A percentile compares a stretch with the other conserved stretches of the same genome.
Conservation (phyloP, 2,888 invertebrate genomes). For the Panzeria rudis region DNA sequence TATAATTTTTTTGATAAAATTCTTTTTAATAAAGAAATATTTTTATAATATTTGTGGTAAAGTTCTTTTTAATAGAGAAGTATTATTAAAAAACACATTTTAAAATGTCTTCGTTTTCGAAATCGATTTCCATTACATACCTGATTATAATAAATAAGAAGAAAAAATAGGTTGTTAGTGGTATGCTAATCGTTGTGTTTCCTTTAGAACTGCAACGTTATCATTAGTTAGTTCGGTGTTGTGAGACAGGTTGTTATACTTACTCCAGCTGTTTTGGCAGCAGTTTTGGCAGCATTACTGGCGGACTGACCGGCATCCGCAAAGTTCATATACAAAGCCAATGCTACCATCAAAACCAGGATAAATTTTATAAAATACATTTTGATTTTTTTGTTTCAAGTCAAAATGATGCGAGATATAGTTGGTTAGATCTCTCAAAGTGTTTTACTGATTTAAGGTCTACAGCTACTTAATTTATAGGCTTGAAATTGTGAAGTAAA, state of each 20-base stretch:
- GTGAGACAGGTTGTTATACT: not conserved
- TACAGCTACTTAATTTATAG: slow-evolving; percentile 1
- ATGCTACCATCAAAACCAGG: not conserved
- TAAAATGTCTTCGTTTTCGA: too few relatives aligned
- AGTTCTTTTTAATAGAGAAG: too few relatives aligned
- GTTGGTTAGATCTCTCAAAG: not conserved
- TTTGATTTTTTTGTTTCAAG: not conserved
- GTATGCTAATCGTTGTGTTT: too few relatives aligned
- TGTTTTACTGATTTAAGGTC: not conserved
- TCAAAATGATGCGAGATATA: not conserved
- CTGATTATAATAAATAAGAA: too few relatives aligned
- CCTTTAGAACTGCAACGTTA: too few relatives aligned
- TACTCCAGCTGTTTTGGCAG: slow-evolving; percentile 28
- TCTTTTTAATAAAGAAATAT: too few relatives aligned
- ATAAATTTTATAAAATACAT: slow-evolving; percentile 56
- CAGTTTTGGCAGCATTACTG: slow-evolving; percentile 5
- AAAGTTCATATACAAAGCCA: slow-evolving; percentile 16
- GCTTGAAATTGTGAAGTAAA: not conserved
- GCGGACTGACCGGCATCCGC: slow-evolving; percentile 43
- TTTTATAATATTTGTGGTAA: too few relatives aligned
- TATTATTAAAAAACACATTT: too few relatives aligned
- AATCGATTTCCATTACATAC: too few relatives aligned
- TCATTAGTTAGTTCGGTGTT: too few relatives aligned
- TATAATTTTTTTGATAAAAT: too few relatives aligned
- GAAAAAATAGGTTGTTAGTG: too few relatives aligned